Conservation (phyloP, 1,140 invertebrate species). For the Lutraria rhynchaena region DNA sequence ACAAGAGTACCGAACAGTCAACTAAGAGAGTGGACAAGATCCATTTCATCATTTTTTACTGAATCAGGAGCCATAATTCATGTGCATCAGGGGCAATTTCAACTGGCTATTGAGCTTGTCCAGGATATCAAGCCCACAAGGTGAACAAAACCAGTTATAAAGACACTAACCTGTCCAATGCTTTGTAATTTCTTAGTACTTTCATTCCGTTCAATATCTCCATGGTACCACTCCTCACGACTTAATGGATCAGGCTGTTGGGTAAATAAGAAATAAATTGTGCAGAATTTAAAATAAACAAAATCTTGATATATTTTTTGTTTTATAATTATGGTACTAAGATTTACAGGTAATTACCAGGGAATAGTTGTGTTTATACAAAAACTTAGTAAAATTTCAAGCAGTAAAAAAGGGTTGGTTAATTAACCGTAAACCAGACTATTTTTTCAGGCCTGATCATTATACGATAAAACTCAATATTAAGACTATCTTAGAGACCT, state of each 20-base stretch:
- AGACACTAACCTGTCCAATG: conserved; percentile 43
- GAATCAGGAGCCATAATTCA: no score
- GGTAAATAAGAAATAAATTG: no score
- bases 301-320: background rate
- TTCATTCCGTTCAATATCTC: conserved; percentile 35
- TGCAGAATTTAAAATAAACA: background rate
- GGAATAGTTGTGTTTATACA: background rate
- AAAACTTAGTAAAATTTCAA: background rate
- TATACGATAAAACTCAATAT: no score
- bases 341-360: background rate
- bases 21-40: no score
- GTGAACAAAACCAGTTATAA: background rate
- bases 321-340: background rate
- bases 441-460: no score
- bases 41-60: no score
- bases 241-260: conserved; percentile 42
- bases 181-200: conserved; percentile 4
- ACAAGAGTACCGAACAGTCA: no score
- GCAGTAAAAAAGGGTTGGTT: no score
- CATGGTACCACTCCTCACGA: conserved; percentile 57
- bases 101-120: no score
- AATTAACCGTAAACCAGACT: no score
- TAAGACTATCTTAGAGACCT: no score
- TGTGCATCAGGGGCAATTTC: no score
- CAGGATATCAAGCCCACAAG: background rate